Conservation (phyloP, 1,140 invertebrate species). For the Holcopasites calliopsidis region DNA sequence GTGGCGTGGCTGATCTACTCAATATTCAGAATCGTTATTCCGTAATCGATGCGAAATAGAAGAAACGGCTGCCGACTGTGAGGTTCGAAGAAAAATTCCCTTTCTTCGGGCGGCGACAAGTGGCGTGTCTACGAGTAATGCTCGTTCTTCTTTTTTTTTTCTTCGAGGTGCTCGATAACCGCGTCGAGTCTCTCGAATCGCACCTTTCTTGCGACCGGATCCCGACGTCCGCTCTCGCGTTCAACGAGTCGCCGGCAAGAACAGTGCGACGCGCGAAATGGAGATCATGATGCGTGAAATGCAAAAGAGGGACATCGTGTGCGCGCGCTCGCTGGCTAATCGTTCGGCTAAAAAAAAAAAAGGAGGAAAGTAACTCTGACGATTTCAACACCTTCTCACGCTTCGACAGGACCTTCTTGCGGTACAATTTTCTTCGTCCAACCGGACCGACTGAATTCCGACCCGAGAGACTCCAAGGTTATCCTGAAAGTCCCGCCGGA, state of each 20-base stretch:
- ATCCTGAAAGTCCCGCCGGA: not conserved
- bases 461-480: too few species aligned
- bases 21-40: not conserved
- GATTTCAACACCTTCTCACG: not conserved
- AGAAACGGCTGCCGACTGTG: not conserved
- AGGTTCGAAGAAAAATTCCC: not conserved
- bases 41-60: not conserved
- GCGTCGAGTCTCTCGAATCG: not conserved
- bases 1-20: not conserved
- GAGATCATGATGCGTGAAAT: constrained; percentile 11
- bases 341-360: not conserved
- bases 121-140: not conserved
- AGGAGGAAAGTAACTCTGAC: not conserved
- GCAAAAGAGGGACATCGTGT: not conserved
- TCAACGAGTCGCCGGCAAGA: not conserved
- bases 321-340: not conserved
- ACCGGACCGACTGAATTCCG: too few species aligned
- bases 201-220: not conserved
- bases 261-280: not conserved
- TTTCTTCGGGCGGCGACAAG: not conserved
- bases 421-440: too few species aligned
- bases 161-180: not conserved
- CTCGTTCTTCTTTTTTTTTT: too few species aligned
- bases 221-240: not conserved
- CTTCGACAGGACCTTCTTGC: too few species aligned